Percentiles rank a stretch among this genome's conserved stretches.
phyloP scores from a whole-genome alignment of 2,888 invertebrate genomes.

The Drosophila yooni region DNA sequence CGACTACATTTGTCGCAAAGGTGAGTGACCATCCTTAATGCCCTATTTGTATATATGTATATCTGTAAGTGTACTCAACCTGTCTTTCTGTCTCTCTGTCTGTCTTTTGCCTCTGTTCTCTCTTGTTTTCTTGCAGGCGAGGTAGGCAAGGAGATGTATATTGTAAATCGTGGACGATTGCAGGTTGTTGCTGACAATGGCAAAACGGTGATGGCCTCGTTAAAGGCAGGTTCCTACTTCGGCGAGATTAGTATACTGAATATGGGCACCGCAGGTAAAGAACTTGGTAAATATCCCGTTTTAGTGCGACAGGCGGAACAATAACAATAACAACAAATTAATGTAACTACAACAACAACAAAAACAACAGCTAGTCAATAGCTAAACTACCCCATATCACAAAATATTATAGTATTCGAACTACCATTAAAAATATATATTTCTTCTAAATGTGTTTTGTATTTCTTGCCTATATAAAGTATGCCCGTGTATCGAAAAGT shows the following conservation, averaged over 20 bases:
- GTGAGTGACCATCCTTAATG: constrained; percentile 86
- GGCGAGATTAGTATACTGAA: constrained; percentile 99
- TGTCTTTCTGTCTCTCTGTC: background rate
- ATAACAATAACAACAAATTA: constrained; percentile 66
- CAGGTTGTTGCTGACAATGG: constrained; percentile 98
- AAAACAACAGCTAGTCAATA: constrained; percentile 27
- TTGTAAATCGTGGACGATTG: constrained; percentile 97
- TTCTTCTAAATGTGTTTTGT: constrained; percentile 38
- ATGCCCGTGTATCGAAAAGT: constrained; percentile 9
- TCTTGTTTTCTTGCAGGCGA: constrained; percentile 89
- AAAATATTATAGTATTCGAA: constrained; percentile 1
- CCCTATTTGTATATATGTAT: background rate
- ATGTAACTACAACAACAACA: constrained; percentile 38
- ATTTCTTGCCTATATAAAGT: constrained; percentile 27
- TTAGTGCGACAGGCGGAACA: constrained; percentile 86
- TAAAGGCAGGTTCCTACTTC: constrained; percentile 99
- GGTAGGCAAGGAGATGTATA: constrained; percentile 99
- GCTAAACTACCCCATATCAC: constrained; percentile 9
- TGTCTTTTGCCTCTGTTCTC: background rate
- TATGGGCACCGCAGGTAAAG: constrained; percentile 99
- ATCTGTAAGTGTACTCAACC: background rate
- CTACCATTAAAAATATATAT: background rate
- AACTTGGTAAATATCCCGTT: constrained; percentile 95
- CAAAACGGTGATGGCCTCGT: constrained; percentile 97
- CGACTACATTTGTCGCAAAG: constrained; percentile 99